Base-by-base conservation (phyloP, 2,113 vertebrate species). In the Todiramphus saurophagus region DNA sequence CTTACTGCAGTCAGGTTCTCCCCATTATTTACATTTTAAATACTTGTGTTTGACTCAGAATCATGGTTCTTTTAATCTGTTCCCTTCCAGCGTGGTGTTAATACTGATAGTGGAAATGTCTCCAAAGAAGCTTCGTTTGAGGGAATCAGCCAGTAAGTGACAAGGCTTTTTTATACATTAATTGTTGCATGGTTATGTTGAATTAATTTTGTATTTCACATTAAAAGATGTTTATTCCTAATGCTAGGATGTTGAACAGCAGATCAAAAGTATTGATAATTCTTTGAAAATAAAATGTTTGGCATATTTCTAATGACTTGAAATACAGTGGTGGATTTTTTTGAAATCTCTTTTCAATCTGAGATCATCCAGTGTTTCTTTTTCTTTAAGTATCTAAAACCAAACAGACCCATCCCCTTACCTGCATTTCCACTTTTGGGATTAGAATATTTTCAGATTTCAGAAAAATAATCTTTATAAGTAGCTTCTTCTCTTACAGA, bases 51-150 rank as follows among this genome's bases (percentile, higher is more conserved):
- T 92, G 59, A 11, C 56, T 87, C 48, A 88, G 60, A 85, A 30
- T 88, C 19, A 50, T 5, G 7, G 16, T 86, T n/a, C 50, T 81
- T 90, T 92, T 80, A 73, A 35, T 43, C 25, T 76, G 77, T 89
- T 78, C 80, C 37, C 75, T 93, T 80, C 35, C 97, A 99, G 99
- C 98, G 98, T 3, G 99, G 99, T 53, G 90, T 98, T 94, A 99
- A 99, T 79, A 99, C 99, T 1, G 99, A 99, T 43, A 99, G 99
- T 0, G 98, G 99, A 93, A 99, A 98, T 35, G 76, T 98, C 95
- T 98, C 98, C 98, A 98, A 98, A 67, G 99, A 99, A 97, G 99
- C 99, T 66, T 99, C 99, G 0, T 99, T 99, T 94, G 99, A 99
- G 83, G 99, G 99, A 97, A 99, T 99, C 97, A 99, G 99, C 96